These are phyloP conservation scores for Balaeniceps rex DNA, from an alignment of 2,113 vertebrate genomes.

Conservation along the genomic window DNA sequence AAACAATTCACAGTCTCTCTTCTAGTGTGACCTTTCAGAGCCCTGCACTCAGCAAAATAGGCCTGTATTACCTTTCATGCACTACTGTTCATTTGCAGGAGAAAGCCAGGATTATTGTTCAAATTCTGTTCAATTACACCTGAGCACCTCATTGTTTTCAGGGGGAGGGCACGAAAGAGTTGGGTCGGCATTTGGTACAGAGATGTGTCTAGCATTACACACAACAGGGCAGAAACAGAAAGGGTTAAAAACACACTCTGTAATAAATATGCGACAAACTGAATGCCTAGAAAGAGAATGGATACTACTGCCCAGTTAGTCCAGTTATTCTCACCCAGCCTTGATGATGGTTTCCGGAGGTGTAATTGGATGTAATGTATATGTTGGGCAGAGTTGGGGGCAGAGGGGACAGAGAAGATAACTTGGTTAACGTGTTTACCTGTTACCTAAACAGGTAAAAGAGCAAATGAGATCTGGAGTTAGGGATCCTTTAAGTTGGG, in stretches of 20 bases:
- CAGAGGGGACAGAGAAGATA: not conserved
- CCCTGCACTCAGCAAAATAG: slow-evolving; percentile 45
- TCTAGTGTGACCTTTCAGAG: slow-evolving; percentile 46
- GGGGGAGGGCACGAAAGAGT: not conserved
- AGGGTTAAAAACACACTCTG: not conserved
- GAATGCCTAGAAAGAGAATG: not conserved
- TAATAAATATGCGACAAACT: not conserved
- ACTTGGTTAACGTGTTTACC: not conserved
- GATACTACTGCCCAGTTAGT: not conserved
- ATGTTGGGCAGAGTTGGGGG: not conserved
- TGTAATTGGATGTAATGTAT: not conserved
- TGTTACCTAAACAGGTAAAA: not conserved
- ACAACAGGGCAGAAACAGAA: not conserved
- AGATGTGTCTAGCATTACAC: not conserved
- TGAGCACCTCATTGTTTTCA: slow-evolving; percentile 14
- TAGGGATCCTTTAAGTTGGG: not conserved
- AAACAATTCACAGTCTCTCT: slow-evolving; percentile 49
- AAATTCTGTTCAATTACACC: slow-evolving; percentile 22
- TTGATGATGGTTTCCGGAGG: not conserved
- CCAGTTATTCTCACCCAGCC: not conserved
- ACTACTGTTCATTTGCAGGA: slow-evolving; percentile 33
- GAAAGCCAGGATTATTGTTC: slow-evolving; percentile 46
- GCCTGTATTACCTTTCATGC: slow-evolving; percentile 38
- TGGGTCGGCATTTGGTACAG: not conserved
- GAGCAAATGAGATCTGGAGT: not conserved